These are phyloP conservation scores for Campoplex capitator DNA, from an alignment of 2,888 invertebrate species.

Conservation along the genomic window DNA sequence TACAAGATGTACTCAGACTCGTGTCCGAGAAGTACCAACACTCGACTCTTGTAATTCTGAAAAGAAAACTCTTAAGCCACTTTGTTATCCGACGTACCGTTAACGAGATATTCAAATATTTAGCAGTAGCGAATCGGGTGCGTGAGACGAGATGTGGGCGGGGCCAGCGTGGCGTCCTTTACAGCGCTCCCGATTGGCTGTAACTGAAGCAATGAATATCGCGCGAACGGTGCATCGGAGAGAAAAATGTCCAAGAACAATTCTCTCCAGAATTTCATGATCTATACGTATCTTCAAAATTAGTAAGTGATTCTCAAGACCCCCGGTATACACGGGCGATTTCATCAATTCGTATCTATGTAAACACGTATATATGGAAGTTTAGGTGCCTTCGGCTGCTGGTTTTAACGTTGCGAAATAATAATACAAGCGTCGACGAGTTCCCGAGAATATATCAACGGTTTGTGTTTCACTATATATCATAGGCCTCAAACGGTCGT, in stretches of 20 bases:
- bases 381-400: slow-evolving; percentile 43
- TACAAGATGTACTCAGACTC: neutral
- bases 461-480: slow-evolving; percentile 27
- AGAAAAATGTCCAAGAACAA: neutral
- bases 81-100: neutral
- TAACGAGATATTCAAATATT: neutral
- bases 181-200: neutral
- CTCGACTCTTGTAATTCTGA: neutral
- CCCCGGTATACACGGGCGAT: slow-evolving; percentile 27
- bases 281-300: neutral
- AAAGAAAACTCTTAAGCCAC: neutral
- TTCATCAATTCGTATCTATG: slow-evolving; percentile 41
- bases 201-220: neutral
- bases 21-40: neutral
- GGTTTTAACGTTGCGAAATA: slow-evolving; percentile 59
- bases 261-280: neutral
- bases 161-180: neutral
- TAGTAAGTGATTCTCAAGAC: neutral
- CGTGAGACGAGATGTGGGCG: neutral
- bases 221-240: neutral
- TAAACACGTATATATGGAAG: slow-evolving; percentile 6
- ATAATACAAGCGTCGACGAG: slow-evolving; percentile 38
- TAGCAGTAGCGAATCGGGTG: neutral
- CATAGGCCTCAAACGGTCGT: slow-evolving; percentile 32
- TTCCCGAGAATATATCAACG: slow-evolving; percentile 43